These are phyloP conservation scores for Tethya wilhelma DNA, from an alignment of 37 sponge, comb jelly and placozoan species.

Conservation along the genomic window DNA sequence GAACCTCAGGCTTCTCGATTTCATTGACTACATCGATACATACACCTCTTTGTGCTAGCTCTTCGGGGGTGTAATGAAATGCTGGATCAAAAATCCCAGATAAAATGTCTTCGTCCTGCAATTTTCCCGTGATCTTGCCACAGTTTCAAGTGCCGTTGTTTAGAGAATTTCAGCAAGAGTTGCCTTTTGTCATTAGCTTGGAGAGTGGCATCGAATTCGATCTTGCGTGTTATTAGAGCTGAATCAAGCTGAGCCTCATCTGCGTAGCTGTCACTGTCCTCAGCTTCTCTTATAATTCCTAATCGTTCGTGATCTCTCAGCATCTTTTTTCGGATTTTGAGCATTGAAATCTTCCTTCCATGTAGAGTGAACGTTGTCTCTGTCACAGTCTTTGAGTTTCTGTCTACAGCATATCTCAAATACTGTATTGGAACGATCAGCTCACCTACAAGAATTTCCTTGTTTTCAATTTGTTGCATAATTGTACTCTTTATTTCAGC, in stretches of 20 bases:
- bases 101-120: background rate
- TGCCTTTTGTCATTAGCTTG: background rate
- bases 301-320: background rate
- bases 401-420: background rate
- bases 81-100: background rate
- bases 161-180: background rate
- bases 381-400: background rate
- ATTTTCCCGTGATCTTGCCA: background rate
- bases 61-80: background rate
- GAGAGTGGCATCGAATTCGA: background rate
- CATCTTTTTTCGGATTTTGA: background rate
- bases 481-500: background rate
- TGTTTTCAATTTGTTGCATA: background rate
- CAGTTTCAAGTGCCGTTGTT: background rate
- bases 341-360: background rate
- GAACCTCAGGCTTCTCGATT: background rate
- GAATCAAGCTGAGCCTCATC: background rate
- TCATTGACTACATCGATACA: background rate
- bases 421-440: background rate
- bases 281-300: background rate
- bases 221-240: background rate
- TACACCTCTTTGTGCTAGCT: background rate
- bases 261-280: background rate
- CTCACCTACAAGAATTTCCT: background rate
- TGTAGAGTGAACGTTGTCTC: background rate